Percentiles rank a stretch among this genome's conserved stretches.
phyloP scores from a whole-genome alignment of 2,888 invertebrate genomes.

The Mactromeris polynyma region DNA sequence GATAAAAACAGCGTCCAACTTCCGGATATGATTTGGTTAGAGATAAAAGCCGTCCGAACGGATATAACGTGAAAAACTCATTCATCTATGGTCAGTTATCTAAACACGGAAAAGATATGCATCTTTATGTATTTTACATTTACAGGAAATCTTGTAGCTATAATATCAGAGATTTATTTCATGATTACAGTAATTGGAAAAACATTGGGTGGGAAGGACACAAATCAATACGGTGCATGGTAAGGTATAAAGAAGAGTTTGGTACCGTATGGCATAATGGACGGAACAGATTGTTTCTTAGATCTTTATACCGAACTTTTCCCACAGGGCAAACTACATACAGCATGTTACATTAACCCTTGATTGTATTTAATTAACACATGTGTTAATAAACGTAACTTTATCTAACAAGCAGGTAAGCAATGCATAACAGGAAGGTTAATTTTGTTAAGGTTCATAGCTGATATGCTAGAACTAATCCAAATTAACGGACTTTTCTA shows the following conservation, averaged over 20 bases:
- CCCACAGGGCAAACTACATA: not conserved
- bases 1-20: not conserved
- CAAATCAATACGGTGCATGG: constrained; percentile 5
- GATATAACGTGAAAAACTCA: not conserved
- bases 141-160: not conserved
- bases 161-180: not conserved
- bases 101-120: not conserved
- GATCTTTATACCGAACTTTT: not conserved
- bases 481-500: too few species aligned
- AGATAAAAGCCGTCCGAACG: not conserved
- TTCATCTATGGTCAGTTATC: not conserved
- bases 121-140: constrained; percentile 5
- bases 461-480: too few species aligned
- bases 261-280: not conserved
- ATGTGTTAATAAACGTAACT: not conserved
- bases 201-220: not conserved
- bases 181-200: not conserved
- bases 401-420: not conserved
- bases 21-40: not conserved
- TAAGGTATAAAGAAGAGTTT: not conserved
- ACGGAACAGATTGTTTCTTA: not conserved
- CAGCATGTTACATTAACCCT: not conserved
- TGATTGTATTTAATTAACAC: not conserved
- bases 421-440: too few species aligned
- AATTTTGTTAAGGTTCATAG: too few species aligned